Conservation (phyloP, 2,888 invertebrate genomes). For the Anorthoa munda region DNA sequence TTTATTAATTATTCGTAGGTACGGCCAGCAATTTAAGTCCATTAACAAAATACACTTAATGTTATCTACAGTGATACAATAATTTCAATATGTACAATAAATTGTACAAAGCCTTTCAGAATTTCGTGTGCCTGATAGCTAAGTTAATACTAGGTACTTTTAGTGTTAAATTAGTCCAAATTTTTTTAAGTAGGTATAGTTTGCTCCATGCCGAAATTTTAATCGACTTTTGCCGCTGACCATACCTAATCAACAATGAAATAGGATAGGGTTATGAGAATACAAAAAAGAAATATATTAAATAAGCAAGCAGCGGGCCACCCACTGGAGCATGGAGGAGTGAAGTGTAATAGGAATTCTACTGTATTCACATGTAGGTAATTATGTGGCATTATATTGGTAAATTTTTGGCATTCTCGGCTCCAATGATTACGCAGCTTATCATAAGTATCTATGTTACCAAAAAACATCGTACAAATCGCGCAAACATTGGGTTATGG, state of each 20-base stretch:
- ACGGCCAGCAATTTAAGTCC: not conserved
- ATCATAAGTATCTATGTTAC: conserved; percentile 5
- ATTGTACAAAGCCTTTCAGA: too few species aligned
- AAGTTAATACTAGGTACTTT: not conserved
- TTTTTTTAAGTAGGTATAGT: not conserved
- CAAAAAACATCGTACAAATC: conserved; percentile 21
- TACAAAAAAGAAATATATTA: not conserved
- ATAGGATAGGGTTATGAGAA: not conserved
- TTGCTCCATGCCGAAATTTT: not conserved
- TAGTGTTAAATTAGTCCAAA: not conserved
- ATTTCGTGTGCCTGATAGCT: not conserved
- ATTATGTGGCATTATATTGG: not conserved
- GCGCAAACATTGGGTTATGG: conserved; percentile 10
- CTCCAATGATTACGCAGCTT: conserved; percentile 5
- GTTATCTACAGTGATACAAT: not conserved
- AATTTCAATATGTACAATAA: too few species aligned
- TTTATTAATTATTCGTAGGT: not conserved
- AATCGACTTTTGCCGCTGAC: not conserved
- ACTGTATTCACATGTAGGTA: not conserved
- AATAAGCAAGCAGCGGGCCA: conserved; percentile 17
- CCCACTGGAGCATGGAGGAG: not conserved
- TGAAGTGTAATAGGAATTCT: not conserved
- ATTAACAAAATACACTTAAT: not conserved
- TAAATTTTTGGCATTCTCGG: not conserved
- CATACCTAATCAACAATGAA: not conserved